These are phyloP conservation scores for Petrocephalus microphthalmus DNA, from an alignment of 2,113 vertebrate genomes.

Conservation along the genomic window DNA sequence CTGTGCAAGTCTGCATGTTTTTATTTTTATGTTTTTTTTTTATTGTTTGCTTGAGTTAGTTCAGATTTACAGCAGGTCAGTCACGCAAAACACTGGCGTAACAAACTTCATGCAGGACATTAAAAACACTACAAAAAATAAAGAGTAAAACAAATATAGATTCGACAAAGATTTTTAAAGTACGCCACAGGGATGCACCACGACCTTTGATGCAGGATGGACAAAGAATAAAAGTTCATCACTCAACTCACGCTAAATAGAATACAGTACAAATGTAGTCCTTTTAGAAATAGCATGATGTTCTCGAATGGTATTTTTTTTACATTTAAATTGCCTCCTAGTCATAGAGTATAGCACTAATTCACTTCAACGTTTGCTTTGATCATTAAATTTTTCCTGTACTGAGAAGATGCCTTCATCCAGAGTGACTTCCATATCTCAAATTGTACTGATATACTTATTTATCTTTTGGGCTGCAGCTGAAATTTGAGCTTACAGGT, in stretches of 20 bases:
- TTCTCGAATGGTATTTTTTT: slow-evolving; percentile 3
- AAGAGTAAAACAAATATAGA: not conserved
- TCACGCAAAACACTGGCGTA: not conserved
- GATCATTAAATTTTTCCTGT: not conserved
- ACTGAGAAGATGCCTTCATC: not conserved
- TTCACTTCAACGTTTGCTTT: not conserved
- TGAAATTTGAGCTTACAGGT: not conserved
- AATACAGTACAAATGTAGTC: not conserved
- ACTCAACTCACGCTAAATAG: not conserved
- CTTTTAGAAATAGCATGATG: not conserved
- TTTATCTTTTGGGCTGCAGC: not conserved
- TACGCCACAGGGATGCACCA: not conserved
- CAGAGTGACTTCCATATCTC: not conserved
- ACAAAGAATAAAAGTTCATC: not conserved
- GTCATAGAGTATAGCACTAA: not conserved
- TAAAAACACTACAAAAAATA: not conserved
- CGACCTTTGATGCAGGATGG: not conserved
- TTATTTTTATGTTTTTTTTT: not conserved
- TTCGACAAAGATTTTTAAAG: not conserved
- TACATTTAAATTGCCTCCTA: not conserved
- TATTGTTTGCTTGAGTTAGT: not conserved
- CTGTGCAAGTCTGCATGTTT: not conserved
- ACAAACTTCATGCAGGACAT: not conserved
- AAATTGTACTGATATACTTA: not conserved
- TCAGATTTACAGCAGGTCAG: not conserved